phyloP scores from a whole-genome alignment of 1,140 invertebrate species.

The Melanaphis sacchari region DNA sequence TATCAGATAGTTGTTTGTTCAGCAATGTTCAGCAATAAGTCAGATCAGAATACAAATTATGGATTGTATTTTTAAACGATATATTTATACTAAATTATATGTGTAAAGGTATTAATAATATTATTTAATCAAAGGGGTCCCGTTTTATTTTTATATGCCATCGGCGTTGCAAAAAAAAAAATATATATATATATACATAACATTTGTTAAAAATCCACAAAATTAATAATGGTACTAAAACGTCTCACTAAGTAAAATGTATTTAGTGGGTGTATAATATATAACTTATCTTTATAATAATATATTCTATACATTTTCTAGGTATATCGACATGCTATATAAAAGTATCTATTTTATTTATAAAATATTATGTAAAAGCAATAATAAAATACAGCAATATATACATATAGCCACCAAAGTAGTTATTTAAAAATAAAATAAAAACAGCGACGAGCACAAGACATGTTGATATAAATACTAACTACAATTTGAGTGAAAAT shows the following conservation, averaged over 20 bases:
- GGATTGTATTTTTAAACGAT: background rate
- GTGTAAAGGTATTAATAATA: no score
- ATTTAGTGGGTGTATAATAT: background rate
- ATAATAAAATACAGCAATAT: background rate
- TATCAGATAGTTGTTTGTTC: background rate
- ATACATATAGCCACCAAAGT: background rate
- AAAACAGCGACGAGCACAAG: background rate
- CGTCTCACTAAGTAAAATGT: background rate
- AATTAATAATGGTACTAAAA: background rate
- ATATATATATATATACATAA: background rate
- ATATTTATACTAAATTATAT: background rate
- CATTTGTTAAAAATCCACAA: background rate
- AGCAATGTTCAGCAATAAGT: background rate
- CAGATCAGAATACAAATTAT: background rate
- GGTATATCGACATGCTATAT: background rate
- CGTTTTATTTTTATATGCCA: background rate
- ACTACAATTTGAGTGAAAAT: background rate
- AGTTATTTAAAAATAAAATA: background rate
- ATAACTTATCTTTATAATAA: background rate
- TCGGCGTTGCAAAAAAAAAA: background rate
- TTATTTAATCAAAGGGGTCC: background rate
- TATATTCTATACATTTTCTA: background rate
- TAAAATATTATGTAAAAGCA: background rate
- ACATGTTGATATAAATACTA: background rate
- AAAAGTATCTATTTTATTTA: background rate